These are phyloP conservation scores for Portevinia maculata DNA, from an alignment of 2,888 invertebrate species.

Conservation along the genomic window DNA sequence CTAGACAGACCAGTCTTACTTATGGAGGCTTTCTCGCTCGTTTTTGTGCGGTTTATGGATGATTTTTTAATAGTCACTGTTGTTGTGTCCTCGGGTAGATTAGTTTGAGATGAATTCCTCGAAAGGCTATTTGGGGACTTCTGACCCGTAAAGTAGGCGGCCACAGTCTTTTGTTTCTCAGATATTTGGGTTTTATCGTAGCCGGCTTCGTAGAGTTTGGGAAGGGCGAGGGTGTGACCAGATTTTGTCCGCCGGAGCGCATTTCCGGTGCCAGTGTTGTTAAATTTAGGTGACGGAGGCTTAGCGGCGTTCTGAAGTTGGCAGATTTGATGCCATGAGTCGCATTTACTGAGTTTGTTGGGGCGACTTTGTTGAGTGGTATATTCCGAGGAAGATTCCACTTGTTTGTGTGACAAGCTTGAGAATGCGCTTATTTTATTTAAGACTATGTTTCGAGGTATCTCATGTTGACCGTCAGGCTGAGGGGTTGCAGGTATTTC, in stretches of 20 bases:
- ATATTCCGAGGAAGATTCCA: conserved; percentile 73
- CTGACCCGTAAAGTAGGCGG: conserved; percentile 87
- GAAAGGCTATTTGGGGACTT: conserved; percentile 81
- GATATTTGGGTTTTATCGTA: conserved; percentile 87
- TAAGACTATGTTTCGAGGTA: conserved; percentile 81
- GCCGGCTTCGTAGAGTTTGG: conserved; percentile 92
- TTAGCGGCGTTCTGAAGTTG: conserved; percentile 78
- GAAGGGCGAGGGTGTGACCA: conserved; percentile 88
- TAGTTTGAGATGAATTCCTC: conserved; percentile 77
- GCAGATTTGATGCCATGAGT: conserved; percentile 91
- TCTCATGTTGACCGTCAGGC: conserved; percentile 79
- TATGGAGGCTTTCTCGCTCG: conserved; percentile 84
- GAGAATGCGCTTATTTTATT: conserved; percentile 81
- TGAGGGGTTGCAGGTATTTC: conserved; percentile 81
- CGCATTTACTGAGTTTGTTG: conserved; percentile 86
- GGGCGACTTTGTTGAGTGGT: conserved; percentile 76
- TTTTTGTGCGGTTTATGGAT: conserved; percentile 83
- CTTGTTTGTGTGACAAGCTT: conserved; percentile 79
- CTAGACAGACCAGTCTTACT: conserved; percentile 85
- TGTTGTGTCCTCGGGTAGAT: conserved; percentile 35
- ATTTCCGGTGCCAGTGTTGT: conserved; percentile 73
- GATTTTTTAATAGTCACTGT: conserved; percentile 77
- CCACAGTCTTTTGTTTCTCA: conserved; percentile 89
- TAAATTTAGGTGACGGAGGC: conserved; percentile 78
- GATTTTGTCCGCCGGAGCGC: conserved; percentile 86